Percentiles rank a stretch among this genome's conserved stretches.
Evolutionary conservation across 2,113 vertebrate species (phyloP).

Genomic region (Plestiodon gilberti): DNA sequence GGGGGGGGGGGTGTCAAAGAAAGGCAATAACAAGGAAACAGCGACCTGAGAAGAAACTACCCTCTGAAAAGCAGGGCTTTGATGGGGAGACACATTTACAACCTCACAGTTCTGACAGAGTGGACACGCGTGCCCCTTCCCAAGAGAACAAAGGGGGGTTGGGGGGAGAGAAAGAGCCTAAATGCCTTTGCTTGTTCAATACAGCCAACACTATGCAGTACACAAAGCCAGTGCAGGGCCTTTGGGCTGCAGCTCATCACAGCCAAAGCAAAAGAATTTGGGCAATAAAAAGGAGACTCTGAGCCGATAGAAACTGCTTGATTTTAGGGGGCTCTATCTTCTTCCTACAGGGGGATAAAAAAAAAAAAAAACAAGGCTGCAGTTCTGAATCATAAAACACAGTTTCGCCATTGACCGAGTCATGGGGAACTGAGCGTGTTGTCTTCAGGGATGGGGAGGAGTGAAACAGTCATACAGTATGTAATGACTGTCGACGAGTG

Average conservation of each 20-base stretch:
- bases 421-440: background rate
- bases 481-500: background rate
- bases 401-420: background rate
- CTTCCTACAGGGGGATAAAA: background rate
- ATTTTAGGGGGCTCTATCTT: background rate
- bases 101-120: background rate
- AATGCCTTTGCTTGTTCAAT: background rate
- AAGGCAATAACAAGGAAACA: background rate
- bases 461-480: background rate
- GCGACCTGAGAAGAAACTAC: background rate
- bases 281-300: background rate
- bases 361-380: background rate
- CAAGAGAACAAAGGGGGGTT: background rate
- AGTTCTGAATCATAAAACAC: background rate
- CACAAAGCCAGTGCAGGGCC: background rate
- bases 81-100: rapidly evolving
- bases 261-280: constrained; percentile 21
- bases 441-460: background rate
- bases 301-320: background rate
- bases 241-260: constrained; percentile 21
- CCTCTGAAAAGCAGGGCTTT: background rate
- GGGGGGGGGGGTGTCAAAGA: background rate
- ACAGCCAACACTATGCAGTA: background rate
- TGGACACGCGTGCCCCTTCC: background rate
- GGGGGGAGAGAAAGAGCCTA: background rate